Evolutionary conservation across 2,888 invertebrate genomes (phyloP), one percentile per base, ranked within the genome.

Genomic region (Flexamia atlantica): DNA sequence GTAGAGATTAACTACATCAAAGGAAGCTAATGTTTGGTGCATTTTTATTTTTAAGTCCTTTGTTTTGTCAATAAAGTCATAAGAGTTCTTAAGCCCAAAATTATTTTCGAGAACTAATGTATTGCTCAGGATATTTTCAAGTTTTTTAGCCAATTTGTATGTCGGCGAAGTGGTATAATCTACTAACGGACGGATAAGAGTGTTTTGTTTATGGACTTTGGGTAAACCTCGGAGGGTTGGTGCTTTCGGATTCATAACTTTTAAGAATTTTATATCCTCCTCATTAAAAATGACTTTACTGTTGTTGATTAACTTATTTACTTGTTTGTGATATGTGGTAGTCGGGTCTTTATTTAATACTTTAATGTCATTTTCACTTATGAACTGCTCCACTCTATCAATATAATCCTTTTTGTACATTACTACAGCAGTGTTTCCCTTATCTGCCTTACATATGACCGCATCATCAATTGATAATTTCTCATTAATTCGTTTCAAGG

Each of bases 121-220:
- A 17, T 5, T 53, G 5, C 23, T 53, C 23, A 53, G 53, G 23
- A 53, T 53, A 17, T 5, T 53, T 53, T 53, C 53, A 7, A 53
- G 12, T 23, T 53, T 53, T 12, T 53, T 53, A 20, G 53, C 53
- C 53, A 53, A 17, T 53, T 53, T 74, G 20, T 74, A 74, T 20
- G 74, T 4, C 2, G 74, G 74, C 5, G 74, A 3, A 30, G 74
- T n/a, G 12, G 20, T 74, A n/a, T 25, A 74, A 23, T 74, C 32
- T n/a, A 74, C 74, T 36, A 74, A 74, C 3, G 74, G 74, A 4
- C 74, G 17, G n/a, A 74, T 74, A 17, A 36, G 42, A 2, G 23
- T 74, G 32, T 74, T n/a, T 17, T 28, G 4, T 23, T 74, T 74
- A n/a, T 74, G 74, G 5, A 74, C 28, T 32, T 74, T 74, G 2